These are phyloP conservation scores for Catotricha subobsoleta DNA, from an alignment of 2,888 invertebrate genomes.

Conservation along the genomic window DNA sequence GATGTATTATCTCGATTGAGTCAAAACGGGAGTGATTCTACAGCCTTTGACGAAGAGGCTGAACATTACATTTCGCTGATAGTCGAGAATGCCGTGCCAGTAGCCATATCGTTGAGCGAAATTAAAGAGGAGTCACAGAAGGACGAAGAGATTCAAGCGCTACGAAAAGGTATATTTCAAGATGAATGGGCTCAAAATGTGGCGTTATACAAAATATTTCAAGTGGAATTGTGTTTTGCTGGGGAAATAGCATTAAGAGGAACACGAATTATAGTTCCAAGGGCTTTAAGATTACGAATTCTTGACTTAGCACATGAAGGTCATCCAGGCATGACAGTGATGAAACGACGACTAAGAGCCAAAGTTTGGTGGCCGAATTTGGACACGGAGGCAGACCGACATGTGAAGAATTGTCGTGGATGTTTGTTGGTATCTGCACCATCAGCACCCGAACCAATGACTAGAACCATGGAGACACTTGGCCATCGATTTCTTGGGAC, in stretches of 20 bases:
- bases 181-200: background rate
- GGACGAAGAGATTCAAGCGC: background rate
- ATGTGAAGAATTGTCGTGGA: conserved; percentile 6
- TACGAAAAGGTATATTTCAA: background rate
- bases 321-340: conserved; percentile 7
- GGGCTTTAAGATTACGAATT: conserved; percentile 7
- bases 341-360: conserved; percentile 6
- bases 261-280: conserved; percentile 11
- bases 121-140: background rate
- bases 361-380: conserved; percentile 9
- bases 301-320: conserved; percentile 9
- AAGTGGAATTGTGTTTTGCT: conserved; percentile 8
- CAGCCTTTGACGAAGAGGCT: background rate
- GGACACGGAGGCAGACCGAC: background rate
- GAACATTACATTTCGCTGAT: conserved; percentile 7
- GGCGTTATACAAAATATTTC: background rate
- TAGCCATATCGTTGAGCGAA: conserved; percentile 3
- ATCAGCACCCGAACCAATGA: conserved; percentile 7
- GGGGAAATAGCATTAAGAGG: conserved; percentile 12
- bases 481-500: conserved; percentile 17
- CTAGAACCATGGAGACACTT: conserved; percentile 7
- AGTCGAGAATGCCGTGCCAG: conserved; percentile 7
- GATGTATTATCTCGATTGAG: conserved; percentile 17
- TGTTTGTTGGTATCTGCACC: conserved; percentile 10
- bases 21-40: background rate